A percentile compares a stretch with the other conserved stretches of the same genome.
phyloP scores from a whole-genome alignment of 2,797 vertebrate species.

The Syncerus caffer region DNA sequence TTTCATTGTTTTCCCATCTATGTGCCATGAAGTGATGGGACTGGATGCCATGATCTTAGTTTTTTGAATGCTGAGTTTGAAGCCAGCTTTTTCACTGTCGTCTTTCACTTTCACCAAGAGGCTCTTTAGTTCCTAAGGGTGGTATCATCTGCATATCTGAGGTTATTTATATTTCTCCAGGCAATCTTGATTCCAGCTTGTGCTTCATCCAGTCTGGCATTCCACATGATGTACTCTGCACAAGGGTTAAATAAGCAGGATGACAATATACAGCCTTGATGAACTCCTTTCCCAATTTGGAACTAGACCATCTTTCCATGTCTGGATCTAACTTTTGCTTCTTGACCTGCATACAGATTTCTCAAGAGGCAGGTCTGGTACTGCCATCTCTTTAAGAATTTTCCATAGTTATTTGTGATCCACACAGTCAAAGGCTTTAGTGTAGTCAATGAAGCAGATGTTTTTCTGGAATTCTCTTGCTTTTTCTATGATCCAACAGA shows the following conservation, averaged over 20 bases:
- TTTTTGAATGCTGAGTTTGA: background rate
- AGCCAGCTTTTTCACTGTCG: background rate
- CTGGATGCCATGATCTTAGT: background rate
- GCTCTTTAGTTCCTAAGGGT: background rate
- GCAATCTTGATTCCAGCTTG: background rate
- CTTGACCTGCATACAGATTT: background rate
- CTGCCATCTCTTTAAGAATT: background rate
- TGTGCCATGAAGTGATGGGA: background rate
- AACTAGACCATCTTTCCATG: background rate
- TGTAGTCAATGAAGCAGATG: background rate
- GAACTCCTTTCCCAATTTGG: background rate
- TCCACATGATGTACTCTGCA: fast-evolving
- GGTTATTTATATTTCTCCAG: background rate
- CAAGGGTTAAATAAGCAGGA: background rate
- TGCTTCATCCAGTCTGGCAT: background rate
- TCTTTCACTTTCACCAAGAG: background rate
- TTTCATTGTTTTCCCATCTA: background rate
- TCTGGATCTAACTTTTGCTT: background rate
- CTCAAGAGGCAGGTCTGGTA: background rate
- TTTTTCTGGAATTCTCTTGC: background rate
- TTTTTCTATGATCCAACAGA: background rate
- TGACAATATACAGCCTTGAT: background rate
- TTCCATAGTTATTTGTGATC: background rate
- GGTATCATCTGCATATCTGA: background rate
- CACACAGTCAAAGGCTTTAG: background rate